phyloP scores from a whole-genome alignment of 2,888 invertebrate species.

The Eumacrocentrus americanus region DNA sequence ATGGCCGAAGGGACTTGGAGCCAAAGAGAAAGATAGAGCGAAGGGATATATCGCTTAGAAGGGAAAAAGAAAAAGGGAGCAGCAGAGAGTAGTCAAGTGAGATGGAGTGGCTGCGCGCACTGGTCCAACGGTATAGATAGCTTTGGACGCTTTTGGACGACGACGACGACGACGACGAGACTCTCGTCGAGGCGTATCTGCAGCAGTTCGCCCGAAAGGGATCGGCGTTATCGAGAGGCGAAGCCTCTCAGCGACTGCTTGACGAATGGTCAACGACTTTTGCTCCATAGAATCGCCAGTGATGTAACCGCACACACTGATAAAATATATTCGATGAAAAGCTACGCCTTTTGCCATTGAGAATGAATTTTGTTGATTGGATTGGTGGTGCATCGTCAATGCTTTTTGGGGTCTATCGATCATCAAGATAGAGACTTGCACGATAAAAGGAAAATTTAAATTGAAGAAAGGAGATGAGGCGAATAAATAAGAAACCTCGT shows the following conservation, averaged over 20 bases:
- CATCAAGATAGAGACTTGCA: no score
- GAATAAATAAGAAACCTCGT: slow-evolving; percentile 35
- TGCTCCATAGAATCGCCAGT: slow-evolving; percentile 8
- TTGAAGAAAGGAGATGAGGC: background rate
- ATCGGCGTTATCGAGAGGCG: slow-evolving; percentile 55
- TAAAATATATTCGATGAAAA: background rate
- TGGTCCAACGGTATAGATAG: slow-evolving; percentile 48
- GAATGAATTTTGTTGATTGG: no score
- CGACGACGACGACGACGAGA: slow-evolving; percentile 16
- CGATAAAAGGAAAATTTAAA: background rate
- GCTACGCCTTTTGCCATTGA: no score
- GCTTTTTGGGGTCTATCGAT: no score
- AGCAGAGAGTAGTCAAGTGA: slow-evolving; percentile 51
- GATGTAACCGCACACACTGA: background rate
- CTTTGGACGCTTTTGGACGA: slow-evolving; percentile 29
- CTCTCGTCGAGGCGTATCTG: slow-evolving; percentile 6
- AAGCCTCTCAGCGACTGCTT: slow-evolving; percentile 59
- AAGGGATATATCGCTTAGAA: slow-evolving; percentile 17
- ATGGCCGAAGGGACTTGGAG: slow-evolving; percentile 57
- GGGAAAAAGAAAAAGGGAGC: slow-evolving; percentile 37
- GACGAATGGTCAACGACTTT: slow-evolving; percentile 55
- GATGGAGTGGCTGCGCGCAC: slow-evolving; percentile 46
- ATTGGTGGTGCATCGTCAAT: no score
- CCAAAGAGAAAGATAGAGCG: slow-evolving; percentile 37
- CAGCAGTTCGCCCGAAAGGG: slow-evolving; percentile 29